These are phyloP conservation scores for Lamellibrachia luymesi DNA, from an alignment of 1,140 invertebrate genomes.

Conservation along the genomic window DNA sequence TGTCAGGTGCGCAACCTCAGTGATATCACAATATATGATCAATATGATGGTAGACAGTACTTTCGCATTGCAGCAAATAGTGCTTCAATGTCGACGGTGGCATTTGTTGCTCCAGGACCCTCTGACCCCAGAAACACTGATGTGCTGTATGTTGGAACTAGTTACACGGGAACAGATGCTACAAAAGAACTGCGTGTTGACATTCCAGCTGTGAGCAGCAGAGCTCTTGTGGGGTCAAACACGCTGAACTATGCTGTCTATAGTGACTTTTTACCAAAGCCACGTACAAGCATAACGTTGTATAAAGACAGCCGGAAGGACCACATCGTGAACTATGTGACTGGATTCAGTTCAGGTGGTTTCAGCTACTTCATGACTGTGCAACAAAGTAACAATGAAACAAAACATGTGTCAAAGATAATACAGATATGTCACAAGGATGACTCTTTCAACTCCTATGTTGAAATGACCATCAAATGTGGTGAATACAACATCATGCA, in stretches of 20 bases:
- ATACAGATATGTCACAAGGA: conserved; percentile 96
- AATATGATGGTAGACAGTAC: neutral
- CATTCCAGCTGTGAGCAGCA: neutral
- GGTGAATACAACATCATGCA: conserved; percentile 64
- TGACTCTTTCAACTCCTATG: conserved; percentile 94
- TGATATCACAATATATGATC: conserved; percentile 69
- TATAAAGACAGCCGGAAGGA: neutral
- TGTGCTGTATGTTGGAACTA: neutral
- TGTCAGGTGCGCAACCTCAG: conserved; percentile 83
- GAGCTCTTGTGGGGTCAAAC: neutral
- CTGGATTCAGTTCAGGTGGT: conserved; percentile 90
- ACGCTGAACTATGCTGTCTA: neutral
- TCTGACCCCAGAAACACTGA: neutral
- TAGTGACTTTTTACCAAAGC: neutral
- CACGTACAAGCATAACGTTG: neutral
- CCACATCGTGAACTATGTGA: conserved; percentile 81
- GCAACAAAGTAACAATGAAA: conserved; percentile 74
- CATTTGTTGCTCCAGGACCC: conserved; percentile 9
- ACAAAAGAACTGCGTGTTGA: neutral
- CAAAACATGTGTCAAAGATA: conserved; percentile 87
- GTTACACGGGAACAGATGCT: neutral
- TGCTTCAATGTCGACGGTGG: neutral
- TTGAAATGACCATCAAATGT: conserved; percentile 94
- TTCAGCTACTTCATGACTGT: conserved; percentile 97
- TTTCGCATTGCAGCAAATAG: neutral